Evolutionary conservation across 2,113 vertebrate species (phyloP).

Genomic region (Otocyon megalotis): DNA sequence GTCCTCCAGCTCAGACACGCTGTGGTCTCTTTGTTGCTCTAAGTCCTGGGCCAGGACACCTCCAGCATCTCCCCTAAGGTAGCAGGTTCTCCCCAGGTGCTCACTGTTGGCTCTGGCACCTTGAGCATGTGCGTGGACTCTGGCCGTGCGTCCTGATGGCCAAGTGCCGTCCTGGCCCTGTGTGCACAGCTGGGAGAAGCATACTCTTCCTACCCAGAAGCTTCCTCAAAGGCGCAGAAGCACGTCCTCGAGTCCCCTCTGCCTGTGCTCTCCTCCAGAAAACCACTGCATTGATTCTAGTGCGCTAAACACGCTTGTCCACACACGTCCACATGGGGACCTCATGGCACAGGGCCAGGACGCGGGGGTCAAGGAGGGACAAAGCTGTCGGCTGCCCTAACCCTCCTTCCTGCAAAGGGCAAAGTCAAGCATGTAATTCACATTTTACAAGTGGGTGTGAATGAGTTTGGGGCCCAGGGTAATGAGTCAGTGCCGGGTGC

Average conservation of each 20-base stretch:
- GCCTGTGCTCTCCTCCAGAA: accelerated
- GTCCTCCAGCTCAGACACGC: accelerated
- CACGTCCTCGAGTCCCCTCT: accelerated
- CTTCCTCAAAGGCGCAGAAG: no score
- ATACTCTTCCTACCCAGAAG: no score
- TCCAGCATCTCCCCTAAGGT: accelerated
- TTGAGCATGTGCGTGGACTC: accelerated
- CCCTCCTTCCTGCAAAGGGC: background rate
- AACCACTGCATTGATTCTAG: accelerated
- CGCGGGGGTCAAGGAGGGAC: background rate
- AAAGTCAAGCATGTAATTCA: accelerated
- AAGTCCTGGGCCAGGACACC: accelerated
- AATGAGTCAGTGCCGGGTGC: background rate
- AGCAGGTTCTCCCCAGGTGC: accelerated
- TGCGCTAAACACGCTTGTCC: accelerated
- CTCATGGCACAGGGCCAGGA: accelerated
- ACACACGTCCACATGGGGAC: accelerated
- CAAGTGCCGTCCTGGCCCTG: accelerated
- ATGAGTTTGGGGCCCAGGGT: accelerated
- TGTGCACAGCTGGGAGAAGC: accelerated
- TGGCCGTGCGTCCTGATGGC: accelerated
- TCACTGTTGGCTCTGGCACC: accelerated
- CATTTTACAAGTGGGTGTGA: accelerated
- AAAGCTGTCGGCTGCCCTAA: background rate
- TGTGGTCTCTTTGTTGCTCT: background rate